Percentiles rank a stretch among this genome's conserved stretches.
Conservation (phyloP, 2,113 vertebrate genomes). For the Myrmophylax atrothorax region DNA sequence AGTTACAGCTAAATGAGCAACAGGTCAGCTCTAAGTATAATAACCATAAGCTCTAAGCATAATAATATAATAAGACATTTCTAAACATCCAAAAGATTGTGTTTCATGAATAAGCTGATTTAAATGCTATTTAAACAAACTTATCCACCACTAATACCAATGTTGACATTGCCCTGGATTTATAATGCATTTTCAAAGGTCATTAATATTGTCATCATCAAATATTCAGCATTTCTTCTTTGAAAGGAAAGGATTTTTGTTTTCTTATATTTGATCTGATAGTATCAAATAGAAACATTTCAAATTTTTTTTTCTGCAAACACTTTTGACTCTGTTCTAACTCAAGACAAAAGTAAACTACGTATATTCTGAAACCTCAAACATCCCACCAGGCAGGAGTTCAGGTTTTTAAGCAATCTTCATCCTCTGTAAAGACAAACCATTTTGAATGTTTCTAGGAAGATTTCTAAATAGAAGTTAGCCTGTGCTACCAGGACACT, state of each 20-base stretch:
- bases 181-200: slow-evolving; percentile 21
- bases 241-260: neutral
- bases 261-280: neutral
- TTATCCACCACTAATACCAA: neutral
- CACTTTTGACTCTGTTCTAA: neutral
- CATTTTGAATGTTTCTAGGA: neutral
- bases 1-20: neutral
- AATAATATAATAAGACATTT: slow-evolving; percentile 40
- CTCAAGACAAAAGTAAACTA: slow-evolving; percentile 13
- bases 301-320: neutral
- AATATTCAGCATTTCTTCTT: slow-evolving; percentile 16
- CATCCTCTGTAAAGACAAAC: neutral
- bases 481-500: neutral
- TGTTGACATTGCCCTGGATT: slow-evolving; percentile 11
- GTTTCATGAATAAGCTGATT: slow-evolving; percentile 33
- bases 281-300: neutral
- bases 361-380: neutral
- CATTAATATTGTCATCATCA: slow-evolving; percentile 8
- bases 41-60: neutral
- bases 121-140: slow-evolving; percentile 47
- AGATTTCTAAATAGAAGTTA: neutral
- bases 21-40: slow-evolving; percentile 14
- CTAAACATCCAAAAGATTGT: slow-evolving; percentile 28
- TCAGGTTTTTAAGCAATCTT: neutral
- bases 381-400: neutral